Percentiles rank a stretch among this genome's conserved stretches.
Evolutionary conservation across 2,797 vertebrate species (phyloP).

Genomic region (Phataginus tetradactyla): DNA sequence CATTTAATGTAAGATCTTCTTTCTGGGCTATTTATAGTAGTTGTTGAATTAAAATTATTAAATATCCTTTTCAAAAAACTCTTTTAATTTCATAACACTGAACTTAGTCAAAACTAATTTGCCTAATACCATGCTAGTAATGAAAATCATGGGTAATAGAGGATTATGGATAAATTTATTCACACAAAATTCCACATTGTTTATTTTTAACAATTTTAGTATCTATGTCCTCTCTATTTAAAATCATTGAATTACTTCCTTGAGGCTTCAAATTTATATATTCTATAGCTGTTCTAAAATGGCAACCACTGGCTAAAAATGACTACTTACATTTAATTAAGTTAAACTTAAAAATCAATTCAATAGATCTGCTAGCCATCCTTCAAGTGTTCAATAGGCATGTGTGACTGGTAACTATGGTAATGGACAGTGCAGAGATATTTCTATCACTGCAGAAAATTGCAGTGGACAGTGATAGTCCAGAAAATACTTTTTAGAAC

Average conservation of each 20-base stretch:
- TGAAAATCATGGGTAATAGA: not conserved
- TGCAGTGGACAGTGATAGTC: not conserved
- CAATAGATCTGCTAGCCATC: not conserved
- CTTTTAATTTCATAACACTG: not conserved
- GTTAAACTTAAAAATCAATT: not conserved
- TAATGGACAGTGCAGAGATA: not conserved
- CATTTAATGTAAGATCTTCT: not conserved
- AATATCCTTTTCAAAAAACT: not conserved
- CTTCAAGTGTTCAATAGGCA: not conserved
- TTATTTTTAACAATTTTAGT: not conserved
- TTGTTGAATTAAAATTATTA: not conserved
- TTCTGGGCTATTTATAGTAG: not conserved
- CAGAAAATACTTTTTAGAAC: not conserved
- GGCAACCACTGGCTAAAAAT: not conserved
- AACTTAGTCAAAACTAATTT: not conserved
- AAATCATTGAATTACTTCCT: not conserved
- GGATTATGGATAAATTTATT: not conserved
- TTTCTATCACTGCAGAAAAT: not conserved
- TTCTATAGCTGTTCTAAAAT: not conserved
- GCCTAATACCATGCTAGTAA: not conserved
- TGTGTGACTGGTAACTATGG: not conserved
- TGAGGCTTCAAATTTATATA: not conserved
- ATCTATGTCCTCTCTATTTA: not conserved
- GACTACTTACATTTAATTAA: conserved; percentile 11
- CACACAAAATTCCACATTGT: not conserved